Base-by-base conservation (phyloP, 2,888 invertebrate species). In the Alentia gelatinosa region DNA sequence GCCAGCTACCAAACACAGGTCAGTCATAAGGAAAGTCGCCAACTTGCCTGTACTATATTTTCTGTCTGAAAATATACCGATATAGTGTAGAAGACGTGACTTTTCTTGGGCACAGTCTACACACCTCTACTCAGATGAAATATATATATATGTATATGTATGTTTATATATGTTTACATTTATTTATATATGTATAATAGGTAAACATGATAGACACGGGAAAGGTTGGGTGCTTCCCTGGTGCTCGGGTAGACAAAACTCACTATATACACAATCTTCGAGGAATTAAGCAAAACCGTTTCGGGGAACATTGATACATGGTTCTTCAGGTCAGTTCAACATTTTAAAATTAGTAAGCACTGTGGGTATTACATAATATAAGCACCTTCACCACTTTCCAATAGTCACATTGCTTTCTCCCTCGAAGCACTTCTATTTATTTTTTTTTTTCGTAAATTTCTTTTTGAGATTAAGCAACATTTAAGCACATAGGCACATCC, bases 151-250 rank as follows among this genome's bases (percentile, higher is more conserved):
- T 83, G 37, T 37, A 83, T 83, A 26, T 37, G 37, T 83, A 83
- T n/a, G n/a, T n/a, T 7, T 40, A 56, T 83, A 83, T 37, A 83
- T 83, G 42, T 37, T 37, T 83, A 83, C 42, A 83, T 83, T 40
- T 83, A 83, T 83, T 40, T 83, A 83, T 83, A 83, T 33, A 75
- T 75, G 42, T 83, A 37, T 83, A 83, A 40, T 40, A 23, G 42
- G 23, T n/a, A 56, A 56, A 83, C 26, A 83, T 83, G 42, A 37
- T 83, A 74, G 9, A 74, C 42, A 33, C 23, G 33, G 33, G 68
- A 26, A 26, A 68, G 30, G 26, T 19, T 68, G 68, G 68, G 26
- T 68, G 68, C 12, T 68, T 68, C 30, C 30, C 68, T 68, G 26
- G 68, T 68, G 68, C 26, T 63, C 15, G n/a, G 63, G n/a, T n/a